Conservation (phyloP, 2,797 vertebrate genomes). For the Muraenolepis orangiensis region DNA sequence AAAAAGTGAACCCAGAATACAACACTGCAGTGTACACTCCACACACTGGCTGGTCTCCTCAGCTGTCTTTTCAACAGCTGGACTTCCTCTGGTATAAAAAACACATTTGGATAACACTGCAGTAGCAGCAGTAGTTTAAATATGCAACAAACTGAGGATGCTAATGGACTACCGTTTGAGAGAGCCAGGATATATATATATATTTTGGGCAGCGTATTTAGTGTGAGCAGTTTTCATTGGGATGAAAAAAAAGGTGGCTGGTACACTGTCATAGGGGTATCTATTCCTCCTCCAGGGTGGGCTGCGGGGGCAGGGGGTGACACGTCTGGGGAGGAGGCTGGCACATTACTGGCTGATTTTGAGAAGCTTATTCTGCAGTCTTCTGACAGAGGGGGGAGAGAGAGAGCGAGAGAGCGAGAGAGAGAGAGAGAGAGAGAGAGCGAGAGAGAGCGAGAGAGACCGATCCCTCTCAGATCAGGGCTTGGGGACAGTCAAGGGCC, state of each 20-base stretch:
- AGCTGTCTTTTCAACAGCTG: not conserved
- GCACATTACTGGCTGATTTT: slow-evolving; percentile 53
- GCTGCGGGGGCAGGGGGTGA: slow-evolving; percentile 35
- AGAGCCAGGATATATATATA: too few relatives aligned
- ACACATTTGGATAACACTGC: not conserved
- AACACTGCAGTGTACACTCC: not conserved
- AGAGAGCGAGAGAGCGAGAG: slow-evolving; percentile 22
- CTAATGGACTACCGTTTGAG: not conserved
- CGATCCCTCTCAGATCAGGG: slow-evolving; percentile 11
- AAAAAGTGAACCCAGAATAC: not conserved
- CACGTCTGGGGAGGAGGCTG: slow-evolving; percentile 36
- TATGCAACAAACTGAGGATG: not conserved
- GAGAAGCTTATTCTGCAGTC: slow-evolving; percentile 44
- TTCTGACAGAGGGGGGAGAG: slow-evolving; percentile 55
- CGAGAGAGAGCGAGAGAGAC: slow-evolving; percentile 22
- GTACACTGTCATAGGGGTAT: not conserved
- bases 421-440: slow-evolving; percentile 15
- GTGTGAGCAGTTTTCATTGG: not conserved
- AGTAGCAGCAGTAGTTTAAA: not conserved
- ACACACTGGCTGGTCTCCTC: not conserved
- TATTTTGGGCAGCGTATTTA: not conserved
- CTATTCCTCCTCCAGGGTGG: slow-evolving; percentile 4
- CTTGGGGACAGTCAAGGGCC: slow-evolving; percentile 43
- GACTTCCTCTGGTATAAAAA: not conserved
- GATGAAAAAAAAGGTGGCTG: not conserved